These are phyloP conservation scores for Myiopsitta monachus DNA, from an alignment of 2,113 vertebrate species.

Conservation along the genomic window DNA sequence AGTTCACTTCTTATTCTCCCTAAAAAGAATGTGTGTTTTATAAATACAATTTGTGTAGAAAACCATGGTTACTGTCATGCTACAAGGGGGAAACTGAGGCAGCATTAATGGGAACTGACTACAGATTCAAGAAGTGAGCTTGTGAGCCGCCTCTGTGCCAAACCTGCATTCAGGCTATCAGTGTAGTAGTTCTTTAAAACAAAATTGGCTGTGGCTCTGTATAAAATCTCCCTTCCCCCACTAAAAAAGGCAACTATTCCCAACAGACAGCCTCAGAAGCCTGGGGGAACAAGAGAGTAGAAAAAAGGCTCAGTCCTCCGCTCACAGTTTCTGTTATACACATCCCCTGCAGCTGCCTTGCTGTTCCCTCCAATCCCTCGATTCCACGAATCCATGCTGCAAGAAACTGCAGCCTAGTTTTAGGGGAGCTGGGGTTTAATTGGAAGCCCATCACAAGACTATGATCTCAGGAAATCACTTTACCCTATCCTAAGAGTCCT, in stretches of 20 bases:
- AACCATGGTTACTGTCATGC: not conserved
- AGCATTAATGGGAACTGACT: not conserved
- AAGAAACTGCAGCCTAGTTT: not conserved
- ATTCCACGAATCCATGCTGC: not conserved
- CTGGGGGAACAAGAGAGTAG: not conserved
- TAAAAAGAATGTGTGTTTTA: conserved; percentile 14
- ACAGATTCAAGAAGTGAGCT: conserved; percentile 25
- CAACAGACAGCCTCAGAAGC: not conserved
- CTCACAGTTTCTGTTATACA: not conserved
- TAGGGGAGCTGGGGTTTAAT: not conserved
- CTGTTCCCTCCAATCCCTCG: not conserved
- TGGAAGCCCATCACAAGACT: not conserved
- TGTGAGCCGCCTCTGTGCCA: not conserved
- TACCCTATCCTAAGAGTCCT: not conserved
- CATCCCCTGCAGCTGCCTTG: not conserved
- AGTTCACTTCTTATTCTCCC: not conserved
- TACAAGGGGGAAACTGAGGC: conserved; percentile 27
- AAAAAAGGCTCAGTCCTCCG: not conserved
- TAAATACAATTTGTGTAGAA: not conserved
- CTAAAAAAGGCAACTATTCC: not conserved
- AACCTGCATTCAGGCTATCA: not conserved
- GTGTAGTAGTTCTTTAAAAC: not conserved
- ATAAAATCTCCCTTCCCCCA: conserved; percentile 15
- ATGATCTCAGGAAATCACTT: not conserved
- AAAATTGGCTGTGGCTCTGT: not conserved